These are phyloP conservation scores for Acanthococcus lagerstroemiae DNA, from an alignment of 2,888 invertebrate genomes.

Conservation along the genomic window DNA sequence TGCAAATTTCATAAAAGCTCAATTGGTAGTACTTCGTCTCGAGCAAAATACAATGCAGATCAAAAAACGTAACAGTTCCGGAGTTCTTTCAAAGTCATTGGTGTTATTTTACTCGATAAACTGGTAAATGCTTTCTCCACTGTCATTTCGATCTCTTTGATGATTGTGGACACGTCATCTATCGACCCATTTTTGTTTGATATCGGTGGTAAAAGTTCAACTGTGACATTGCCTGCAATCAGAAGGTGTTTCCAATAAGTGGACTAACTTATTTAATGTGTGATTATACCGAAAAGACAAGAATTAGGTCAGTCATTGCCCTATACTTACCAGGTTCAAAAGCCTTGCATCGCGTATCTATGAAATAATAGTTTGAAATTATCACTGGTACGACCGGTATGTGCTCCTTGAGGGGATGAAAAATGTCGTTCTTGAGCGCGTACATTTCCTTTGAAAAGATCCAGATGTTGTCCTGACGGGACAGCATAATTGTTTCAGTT, in stretches of 20 bases:
- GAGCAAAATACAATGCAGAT: background rate
- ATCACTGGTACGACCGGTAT: conserved; percentile 17
- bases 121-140: background rate
- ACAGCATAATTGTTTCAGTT: too few species aligned
- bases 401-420: conserved; percentile 1
- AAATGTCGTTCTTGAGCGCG: conserved; percentile 4
- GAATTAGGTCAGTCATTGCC: too few species aligned
- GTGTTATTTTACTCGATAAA: conserved; percentile 5
- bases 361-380: conserved; percentile 20
- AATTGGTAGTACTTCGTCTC: too few species aligned
- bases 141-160: background rate
- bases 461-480: background rate
- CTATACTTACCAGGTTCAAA: conserved; percentile 22
- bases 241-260: background rate
- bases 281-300: too few species aligned
- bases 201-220: conserved; percentile 2
- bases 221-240: background rate
- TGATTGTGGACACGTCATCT: background rate
- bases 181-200: background rate
- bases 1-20: too few species aligned
- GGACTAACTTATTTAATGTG: background rate
- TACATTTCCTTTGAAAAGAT: background rate
- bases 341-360: conserved; percentile 2
- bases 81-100: background rate
- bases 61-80: background rate